Conservation (phyloP, 2,888 invertebrate genomes). For the Panopea generosa region DNA sequence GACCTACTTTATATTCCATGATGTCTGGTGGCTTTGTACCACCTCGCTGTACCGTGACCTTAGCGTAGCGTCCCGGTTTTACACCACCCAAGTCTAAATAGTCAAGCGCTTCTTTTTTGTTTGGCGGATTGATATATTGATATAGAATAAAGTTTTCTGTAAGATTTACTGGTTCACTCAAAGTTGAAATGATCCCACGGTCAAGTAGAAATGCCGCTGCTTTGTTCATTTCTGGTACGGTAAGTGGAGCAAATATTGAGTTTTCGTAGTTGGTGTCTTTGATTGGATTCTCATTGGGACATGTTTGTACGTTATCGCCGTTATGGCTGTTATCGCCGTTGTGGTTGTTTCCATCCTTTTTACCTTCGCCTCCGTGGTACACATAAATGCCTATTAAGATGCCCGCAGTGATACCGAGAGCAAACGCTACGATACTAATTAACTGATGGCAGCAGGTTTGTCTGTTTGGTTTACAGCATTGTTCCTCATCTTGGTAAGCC, state of each 20-base stretch:
- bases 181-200: slow-evolving; percentile 40
- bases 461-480: no score
- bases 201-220: slow-evolving; percentile 42
- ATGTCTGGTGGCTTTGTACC: slow-evolving; percentile 49
- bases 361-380: slow-evolving; percentile 20
- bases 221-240: slow-evolving; percentile 57
- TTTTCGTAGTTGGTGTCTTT: slow-evolving; percentile 41
- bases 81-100: slow-evolving; percentile 57
- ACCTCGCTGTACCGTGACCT: slow-evolving; percentile 64
- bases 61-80: slow-evolving; percentile 65
- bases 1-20: slow-evolving; percentile 72
- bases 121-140: slow-evolving; percentile 60
- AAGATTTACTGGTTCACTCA: slow-evolving; percentile 36
- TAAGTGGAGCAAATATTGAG: slow-evolving; percentile 60
- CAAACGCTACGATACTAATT: slow-evolving; percentile 45
- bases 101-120: slow-evolving; percentile 56
- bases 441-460: slow-evolving; percentile 34
- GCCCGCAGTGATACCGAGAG: slow-evolving; percentile 48
- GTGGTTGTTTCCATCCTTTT: background rate
- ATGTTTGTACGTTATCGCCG: slow-evolving; percentile 14
- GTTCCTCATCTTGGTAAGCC: no score
- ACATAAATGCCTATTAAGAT: slow-evolving; percentile 60
- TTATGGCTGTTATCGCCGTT: background rate
- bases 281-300: slow-evolving; percentile 38
- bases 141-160: slow-evolving; percentile 62